Evolutionary conservation across 1,140 invertebrate species (phyloP).

Genomic region (Rhizoglyphus robini): DNA sequence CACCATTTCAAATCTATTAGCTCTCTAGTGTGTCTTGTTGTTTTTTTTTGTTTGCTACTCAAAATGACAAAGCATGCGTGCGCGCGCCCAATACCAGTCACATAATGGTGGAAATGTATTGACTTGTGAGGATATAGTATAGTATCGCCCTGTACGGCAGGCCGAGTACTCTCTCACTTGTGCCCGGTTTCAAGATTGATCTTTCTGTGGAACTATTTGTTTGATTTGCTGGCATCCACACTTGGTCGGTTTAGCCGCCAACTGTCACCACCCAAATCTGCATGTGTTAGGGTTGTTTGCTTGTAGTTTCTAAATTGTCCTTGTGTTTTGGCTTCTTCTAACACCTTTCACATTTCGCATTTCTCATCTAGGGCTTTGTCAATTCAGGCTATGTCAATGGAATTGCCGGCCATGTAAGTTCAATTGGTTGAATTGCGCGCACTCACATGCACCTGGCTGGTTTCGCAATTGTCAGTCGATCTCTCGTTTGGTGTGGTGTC

Average conservation of each 20-base stretch:
- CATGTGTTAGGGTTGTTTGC: no score
- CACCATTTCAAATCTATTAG: no score
- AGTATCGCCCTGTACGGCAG: not conserved
- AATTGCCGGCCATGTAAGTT: constrained; percentile 70
- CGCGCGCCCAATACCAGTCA: no score
- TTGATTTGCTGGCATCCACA: not conserved
- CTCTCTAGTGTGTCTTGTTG: not conserved
- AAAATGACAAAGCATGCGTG: not conserved
- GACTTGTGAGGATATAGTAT: not conserved
- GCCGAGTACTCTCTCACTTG: not conserved
- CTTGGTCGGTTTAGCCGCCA: no score
- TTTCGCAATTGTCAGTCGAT: not conserved
- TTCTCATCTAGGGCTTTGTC: constrained; percentile 65
- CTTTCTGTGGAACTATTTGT: not conserved
- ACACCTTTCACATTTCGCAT: no score
- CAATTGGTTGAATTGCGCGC: not conserved
- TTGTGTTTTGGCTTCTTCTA: no score
- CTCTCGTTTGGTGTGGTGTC: not conserved
- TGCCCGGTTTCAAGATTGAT: not conserved
- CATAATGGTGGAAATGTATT: not conserved
- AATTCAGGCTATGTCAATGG: constrained; percentile 95
- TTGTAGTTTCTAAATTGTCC: no score
- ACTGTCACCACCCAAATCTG: no score
- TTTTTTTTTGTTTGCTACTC: not conserved
- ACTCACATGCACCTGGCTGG: not conserved